Conservation (phyloP, 2,888 invertebrate species). For the Caenorhabditis doughertyi region DNA sequence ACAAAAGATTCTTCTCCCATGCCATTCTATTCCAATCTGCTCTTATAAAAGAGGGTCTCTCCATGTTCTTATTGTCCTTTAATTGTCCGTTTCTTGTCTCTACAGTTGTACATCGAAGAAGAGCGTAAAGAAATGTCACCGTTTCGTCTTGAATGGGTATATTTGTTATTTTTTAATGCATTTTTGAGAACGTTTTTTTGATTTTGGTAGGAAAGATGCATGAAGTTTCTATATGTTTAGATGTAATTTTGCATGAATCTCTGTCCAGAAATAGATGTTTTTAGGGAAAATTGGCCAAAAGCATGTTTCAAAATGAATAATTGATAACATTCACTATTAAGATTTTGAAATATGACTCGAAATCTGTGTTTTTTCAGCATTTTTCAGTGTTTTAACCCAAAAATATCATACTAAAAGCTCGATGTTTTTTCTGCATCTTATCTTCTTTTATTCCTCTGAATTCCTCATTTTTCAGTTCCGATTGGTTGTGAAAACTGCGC, state of each 20-base stretch:
- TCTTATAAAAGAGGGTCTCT: background rate
- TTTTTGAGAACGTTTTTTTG: background rate
- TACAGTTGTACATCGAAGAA: constrained; percentile 79
- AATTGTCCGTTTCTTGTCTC: constrained; percentile 65
- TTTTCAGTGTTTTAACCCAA: no score
- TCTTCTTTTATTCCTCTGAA: background rate
- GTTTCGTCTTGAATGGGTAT: constrained; percentile 82
- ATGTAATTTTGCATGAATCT: no score
- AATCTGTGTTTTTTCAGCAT: no score
- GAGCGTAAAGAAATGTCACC: constrained; percentile 80
- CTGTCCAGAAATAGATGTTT: no score
- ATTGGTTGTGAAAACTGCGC: constrained; percentile 96
- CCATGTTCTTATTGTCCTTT: background rate
- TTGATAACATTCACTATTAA: no score
- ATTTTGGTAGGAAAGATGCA: constrained; percentile 13
- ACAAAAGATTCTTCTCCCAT: no score
- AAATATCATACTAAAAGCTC: no score
- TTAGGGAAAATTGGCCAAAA: no score
- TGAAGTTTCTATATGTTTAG: no score
- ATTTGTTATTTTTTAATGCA: background rate
- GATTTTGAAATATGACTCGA: no score
- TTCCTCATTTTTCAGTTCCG: constrained; percentile 87
- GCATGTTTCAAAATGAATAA: background rate
- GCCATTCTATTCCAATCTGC: constrained; percentile 1
- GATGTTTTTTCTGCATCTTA: no score